Percentiles rank a stretch among this genome's conserved stretches.
phyloP scores from a whole-genome alignment of 2,888 invertebrate genomes.

The Oxycera nigricornis region DNA sequence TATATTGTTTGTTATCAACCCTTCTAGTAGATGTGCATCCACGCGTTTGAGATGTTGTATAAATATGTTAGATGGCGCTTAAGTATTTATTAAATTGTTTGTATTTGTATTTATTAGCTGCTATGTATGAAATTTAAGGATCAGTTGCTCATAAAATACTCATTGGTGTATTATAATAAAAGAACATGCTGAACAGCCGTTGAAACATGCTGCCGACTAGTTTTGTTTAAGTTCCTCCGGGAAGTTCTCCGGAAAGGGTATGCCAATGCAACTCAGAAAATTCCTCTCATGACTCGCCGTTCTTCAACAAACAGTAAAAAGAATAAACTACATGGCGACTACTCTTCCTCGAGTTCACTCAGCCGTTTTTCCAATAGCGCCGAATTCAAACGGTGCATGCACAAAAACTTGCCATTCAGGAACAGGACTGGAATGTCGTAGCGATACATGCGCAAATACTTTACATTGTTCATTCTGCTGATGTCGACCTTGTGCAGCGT shows the following conservation, averaged over 20 bases:
- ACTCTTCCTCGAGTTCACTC: constrained; percentile 3
- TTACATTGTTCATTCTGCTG: constrained; percentile 73
- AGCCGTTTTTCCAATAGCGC: constrained; percentile 63
- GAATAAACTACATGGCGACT: too few relatives aligned
- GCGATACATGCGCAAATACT: constrained; percentile 76
- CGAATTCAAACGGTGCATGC: constrained; percentile 75
- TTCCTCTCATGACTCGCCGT: too few relatives aligned
- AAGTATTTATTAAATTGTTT: constrained; percentile 13
- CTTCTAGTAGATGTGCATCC: neutral
- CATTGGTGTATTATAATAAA: too few relatives aligned
- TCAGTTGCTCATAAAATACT: neutral
- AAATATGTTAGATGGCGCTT: neutral
- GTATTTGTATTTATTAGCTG: neutral
- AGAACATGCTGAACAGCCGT: too few relatives aligned
- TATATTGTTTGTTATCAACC: neutral
- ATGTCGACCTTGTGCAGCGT: constrained; percentile 79
- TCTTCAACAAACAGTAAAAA: too few relatives aligned
- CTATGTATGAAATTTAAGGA: neutral
- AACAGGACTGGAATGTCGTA: constrained; percentile 90
- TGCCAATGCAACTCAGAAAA: too few relatives aligned
- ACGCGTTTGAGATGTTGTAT: neutral
- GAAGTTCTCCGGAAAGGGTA: too few relatives aligned
- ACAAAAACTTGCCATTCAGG: constrained; percentile 80
- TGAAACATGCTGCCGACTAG: too few relatives aligned
- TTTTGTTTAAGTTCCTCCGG: too few relatives aligned